Evolutionary conservation across 1,140 invertebrate species (phyloP), one percentile per base, ranked within the genome.

Genomic region (Rhopalosiphum maidis): DNA sequence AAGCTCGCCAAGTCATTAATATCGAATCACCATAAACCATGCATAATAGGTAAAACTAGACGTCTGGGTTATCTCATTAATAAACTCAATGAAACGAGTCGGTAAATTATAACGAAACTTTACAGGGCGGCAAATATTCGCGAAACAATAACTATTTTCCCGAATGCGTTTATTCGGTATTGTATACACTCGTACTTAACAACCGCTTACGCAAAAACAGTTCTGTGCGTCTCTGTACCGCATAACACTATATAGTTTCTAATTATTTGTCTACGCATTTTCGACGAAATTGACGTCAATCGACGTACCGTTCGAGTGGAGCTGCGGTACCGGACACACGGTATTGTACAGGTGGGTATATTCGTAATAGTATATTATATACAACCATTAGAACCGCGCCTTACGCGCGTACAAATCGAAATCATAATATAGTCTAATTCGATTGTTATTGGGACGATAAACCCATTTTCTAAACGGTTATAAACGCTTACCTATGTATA

Each of bases 61-160:
- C 85, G 30, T 87, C 23, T 87, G 35, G 25, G 43, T 87, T 87
- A 87, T 87, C 85, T 48, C 85, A n/a, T 87, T 87, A 43, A 46
- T 87, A 30, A 87, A 87, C 30, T 21, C 41, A 87, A 46, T 86
- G 23, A 43, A 86, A 87, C 85, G 43, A 46, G 30, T 46, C 85
- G 41, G 85, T 87, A 46, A 87, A 48, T 87, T 46, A 87, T 87
- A 87, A 43, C 11, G 43, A 87, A 46, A 87, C 43, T 87, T 87
- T 25, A n/a, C 30, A 1, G 41, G 30, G 15, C 41, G 9, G 85
- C 43, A 46, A 87, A 87, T 43, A 46, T 41, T 86, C 25, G 18
- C 41, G 30, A 87, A 87, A 87, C 41, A 46, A 46, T n/a, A 87
- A 22, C 85, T 8, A 8, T 77, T 87, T 43, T 48, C 23, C 85